Conservation (phyloP, 2,888 invertebrate species). For the Ennomos quercinarius region DNA sequence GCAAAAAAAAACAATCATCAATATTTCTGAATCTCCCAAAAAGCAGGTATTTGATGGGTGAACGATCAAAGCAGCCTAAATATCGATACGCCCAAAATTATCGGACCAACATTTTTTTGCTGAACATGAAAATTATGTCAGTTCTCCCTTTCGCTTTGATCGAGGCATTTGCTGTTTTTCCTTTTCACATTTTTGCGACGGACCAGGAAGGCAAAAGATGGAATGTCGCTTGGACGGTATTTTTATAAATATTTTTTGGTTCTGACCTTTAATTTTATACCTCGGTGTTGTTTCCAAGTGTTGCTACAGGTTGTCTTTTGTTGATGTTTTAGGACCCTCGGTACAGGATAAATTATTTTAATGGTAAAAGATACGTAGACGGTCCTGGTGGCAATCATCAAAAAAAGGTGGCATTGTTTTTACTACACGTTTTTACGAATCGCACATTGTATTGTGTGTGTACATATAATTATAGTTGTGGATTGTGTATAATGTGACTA, state of each 20-base stretch:
- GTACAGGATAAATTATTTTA: too few species aligned
- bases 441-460: too few species aligned
- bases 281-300: conserved; percentile 1
- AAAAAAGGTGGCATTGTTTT: too few species aligned
- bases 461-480: too few species aligned
- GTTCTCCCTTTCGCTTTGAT: conserved; percentile 19
- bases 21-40: conserved; percentile 5
- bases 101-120: conserved; percentile 19
- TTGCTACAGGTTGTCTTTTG: background rate
- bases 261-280: background rate
- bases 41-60: conserved; percentile 1
- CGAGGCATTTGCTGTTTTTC: conserved; percentile 5
- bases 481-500: too few species aligned
- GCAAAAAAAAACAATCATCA: too few species aligned
- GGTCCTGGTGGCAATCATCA: too few species aligned
- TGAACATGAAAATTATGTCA: conserved; percentile 18
- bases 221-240: conserved; percentile 16
- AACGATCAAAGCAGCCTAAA: conserved; percentile 8
- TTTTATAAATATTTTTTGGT: conserved; percentile 8
- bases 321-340: background rate
- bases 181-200: conserved; percentile 20
- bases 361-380: too few species aligned
- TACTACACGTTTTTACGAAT: too few species aligned
- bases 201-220: conserved; percentile 12
- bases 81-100: conserved; percentile 17